Evolutionary conservation across 2,888 invertebrate genomes (phyloP), one percentile per base, ranked within the genome.

Genomic region (Papilio protenor): DNA sequence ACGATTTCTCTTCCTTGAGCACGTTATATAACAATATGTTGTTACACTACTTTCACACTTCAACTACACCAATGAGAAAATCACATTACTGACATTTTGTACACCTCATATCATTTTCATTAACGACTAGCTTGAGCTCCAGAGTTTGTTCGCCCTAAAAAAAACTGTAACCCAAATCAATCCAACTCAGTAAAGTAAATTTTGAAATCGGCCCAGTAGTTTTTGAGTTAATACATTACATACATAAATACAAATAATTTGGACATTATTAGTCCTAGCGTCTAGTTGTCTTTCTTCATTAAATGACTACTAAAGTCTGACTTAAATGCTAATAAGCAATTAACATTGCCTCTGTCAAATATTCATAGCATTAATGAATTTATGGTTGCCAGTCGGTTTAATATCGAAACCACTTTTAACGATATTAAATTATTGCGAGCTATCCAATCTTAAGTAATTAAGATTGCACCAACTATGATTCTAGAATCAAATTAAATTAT

Each of bases 1-100:
- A 93, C 94, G 87, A 83, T 81, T 87, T 89, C 85, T 83, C 85
- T 89, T 87, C 83, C 84, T 85, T 84, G 84, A 80, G 87, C 90
- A 90, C 89, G 82, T 82, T 81, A 80, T 82, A 72, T 64, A 52
- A 69, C 4, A 11, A 45, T 45, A 69, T 8, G n/a, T 66, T 69
- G 45, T 52, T 76, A 78, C 69, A 76, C 76, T 69, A 57, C 40
- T 72, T 76, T 21, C 23, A 49, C 49, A 47, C 23, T 47, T 70
- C 49, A 18, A 11, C 45, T 4, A 52, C 27, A 52, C 27, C 27
- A 23, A 1, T 27, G 0, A 49, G n/a, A 52, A 18, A 14, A 71
- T 71, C 69, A 47, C 40, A 23, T 23, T 27, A 11, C n/a, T 66
- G n/a, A 66, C 18, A 69, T 27, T 64, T 1, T 18, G 16, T 18